These are phyloP conservation scores for Lemur catta DNA, from an alignment of 2,797 vertebrate genomes.

Conservation along the genomic window DNA sequence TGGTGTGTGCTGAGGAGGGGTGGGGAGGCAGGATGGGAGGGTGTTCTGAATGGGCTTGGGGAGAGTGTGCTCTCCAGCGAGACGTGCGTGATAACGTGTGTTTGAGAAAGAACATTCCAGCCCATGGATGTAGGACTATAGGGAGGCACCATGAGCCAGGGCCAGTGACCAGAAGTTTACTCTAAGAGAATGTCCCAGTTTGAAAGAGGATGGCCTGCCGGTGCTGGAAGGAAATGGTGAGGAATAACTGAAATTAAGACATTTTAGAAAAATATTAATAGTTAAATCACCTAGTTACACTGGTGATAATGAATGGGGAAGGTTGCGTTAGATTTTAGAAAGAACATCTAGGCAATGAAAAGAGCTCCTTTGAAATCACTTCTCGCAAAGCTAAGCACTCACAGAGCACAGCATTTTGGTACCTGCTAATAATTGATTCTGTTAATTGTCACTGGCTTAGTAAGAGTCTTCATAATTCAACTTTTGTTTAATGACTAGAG, in stretches of 20 bases:
- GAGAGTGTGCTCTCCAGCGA: fast-evolving
- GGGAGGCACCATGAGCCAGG: no score
- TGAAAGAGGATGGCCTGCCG: fast-evolving
- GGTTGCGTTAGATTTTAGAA: not conserved
- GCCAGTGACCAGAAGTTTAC: fast-evolving
- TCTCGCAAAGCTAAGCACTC: not conserved
- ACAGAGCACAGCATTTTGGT: not conserved
- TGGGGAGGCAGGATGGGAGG: fast-evolving
- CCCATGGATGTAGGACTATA: fast-evolving
- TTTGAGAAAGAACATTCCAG: no score
- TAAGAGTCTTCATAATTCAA: slow-evolving; percentile 44
- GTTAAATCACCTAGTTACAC: not conserved
- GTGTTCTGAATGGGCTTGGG: fast-evolving
- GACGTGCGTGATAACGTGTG: fast-evolving
- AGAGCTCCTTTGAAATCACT: not conserved
- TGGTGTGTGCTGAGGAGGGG: not conserved
- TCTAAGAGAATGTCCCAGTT: not conserved
- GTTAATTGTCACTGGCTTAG: slow-evolving; percentile 58
- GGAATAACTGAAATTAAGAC: not conserved
- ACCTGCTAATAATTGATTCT: not conserved
- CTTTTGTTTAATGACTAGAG: slow-evolving; percentile 54
- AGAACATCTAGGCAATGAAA: not conserved
- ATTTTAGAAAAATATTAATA: not conserved
- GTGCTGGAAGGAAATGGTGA: fast-evolving
- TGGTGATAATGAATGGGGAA: fast-evolving